These are phyloP conservation scores for Pardalotus punctatus DNA, from an alignment of 2,113 vertebrate genomes.

Conservation along the genomic window DNA sequence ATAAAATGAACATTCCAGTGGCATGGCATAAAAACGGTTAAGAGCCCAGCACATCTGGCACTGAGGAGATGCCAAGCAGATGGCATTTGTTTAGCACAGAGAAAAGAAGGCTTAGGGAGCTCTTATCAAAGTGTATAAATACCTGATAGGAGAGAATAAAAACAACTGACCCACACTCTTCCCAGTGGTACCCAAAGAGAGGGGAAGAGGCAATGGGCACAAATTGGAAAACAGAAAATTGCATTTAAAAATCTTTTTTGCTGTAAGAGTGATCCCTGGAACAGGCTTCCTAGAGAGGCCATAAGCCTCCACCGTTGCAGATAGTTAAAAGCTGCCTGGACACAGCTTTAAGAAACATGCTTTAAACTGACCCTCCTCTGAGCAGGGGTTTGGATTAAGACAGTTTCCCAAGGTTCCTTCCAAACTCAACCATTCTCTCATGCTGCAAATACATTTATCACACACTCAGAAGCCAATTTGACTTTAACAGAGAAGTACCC, in stretches of 20 bases:
- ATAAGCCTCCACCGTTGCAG: not conserved
- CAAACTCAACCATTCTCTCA: not conserved
- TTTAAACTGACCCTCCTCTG: not conserved
- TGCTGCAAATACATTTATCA: not conserved
- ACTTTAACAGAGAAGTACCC: not conserved
- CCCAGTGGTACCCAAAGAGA: not conserved
- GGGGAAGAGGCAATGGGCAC: not conserved
- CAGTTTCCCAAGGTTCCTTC: not conserved
- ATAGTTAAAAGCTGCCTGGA: not conserved
- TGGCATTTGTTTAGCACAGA: accelerated
- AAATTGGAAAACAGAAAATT: not conserved
- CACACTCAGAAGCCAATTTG: not conserved
- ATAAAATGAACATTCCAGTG: not conserved
- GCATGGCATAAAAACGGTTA: not conserved
- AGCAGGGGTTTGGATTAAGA: not conserved
- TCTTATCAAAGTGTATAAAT: not conserved
- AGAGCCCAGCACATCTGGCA: not conserved
- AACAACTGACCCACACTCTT: not conserved
- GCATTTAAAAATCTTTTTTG: not conserved
- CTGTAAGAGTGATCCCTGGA: not conserved
- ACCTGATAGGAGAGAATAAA: not conserved
- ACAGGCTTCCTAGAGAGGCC: not conserved
- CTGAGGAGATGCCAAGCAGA: not conserved
- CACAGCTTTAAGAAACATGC: not conserved
- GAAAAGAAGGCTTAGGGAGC: not conserved